Percentiles rank a stretch among this genome's conserved stretches.
Conservation (phyloP, 2,113 vertebrate genomes). For the Lagopus muta region DNA sequence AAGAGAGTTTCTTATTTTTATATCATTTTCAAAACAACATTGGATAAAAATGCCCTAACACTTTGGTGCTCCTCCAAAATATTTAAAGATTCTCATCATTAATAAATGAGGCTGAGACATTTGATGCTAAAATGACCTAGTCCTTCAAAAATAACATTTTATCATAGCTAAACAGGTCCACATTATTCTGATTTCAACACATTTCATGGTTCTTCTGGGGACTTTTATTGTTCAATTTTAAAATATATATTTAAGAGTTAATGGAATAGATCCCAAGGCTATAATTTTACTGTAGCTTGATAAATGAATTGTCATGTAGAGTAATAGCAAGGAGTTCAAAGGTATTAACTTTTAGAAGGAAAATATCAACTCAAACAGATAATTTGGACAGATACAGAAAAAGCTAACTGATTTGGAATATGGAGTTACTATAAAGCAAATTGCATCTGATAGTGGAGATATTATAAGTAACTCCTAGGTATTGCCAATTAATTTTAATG, state of each 20-base stretch:
- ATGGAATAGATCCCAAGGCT: conserved; percentile 14
- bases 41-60: not conserved
- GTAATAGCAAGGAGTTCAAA: conserved; percentile 19
- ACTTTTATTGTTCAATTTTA: not conserved
- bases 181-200: not conserved
- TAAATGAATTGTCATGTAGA: conserved; percentile 9
- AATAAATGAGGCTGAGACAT: not conserved
- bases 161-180: not conserved
- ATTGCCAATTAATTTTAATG: conserved; percentile 11
- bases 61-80: not conserved
- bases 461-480: conserved; percentile 22
- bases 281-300: conserved; percentile 35
- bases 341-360: conserved; percentile 39
- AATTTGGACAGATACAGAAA: conserved; percentile 43
- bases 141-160: not conserved
- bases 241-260: conserved; percentile 1
- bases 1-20: not conserved
- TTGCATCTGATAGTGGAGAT: conserved; percentile 14
- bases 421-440: conserved; percentile 49
- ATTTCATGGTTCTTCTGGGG: not conserved
- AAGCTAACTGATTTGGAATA: conserved; percentile 37
- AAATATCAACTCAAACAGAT: conserved; percentile 18
- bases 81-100: not conserved
- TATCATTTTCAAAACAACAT: not conserved
- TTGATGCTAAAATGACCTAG: not conserved